These are phyloP conservation scores for Leistus spinibarbis DNA, from an alignment of 2,888 invertebrate species.

Conservation along the genomic window DNA sequence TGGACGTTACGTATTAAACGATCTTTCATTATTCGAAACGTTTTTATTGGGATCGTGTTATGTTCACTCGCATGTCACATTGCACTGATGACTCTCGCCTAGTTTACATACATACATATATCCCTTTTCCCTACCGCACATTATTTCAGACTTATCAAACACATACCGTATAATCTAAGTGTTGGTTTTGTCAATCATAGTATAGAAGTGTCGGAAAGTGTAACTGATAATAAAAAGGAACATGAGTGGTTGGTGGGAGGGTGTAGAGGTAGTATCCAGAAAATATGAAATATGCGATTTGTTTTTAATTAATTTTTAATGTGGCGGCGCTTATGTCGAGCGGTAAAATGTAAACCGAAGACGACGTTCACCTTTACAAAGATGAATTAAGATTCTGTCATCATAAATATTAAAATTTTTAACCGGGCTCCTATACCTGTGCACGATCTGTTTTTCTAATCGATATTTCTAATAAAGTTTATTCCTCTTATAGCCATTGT, in stretches of 20 bases:
- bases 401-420: constrained; percentile 36
- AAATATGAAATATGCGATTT: constrained; percentile 33
- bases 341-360: constrained; percentile 23
- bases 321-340: constrained; percentile 20
- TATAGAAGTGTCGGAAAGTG: background rate
- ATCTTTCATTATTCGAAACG: constrained; percentile 21
- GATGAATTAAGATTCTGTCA: constrained; percentile 33
- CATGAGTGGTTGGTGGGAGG: background rate
- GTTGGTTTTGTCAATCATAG: background rate
- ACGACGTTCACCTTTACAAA: background rate
- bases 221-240: background rate
- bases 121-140: too few relatives aligned
- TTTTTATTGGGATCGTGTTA: constrained; percentile 23
- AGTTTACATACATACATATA: background rate
- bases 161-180: too few relatives aligned
- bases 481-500: constrained; percentile 30
- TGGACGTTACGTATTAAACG: constrained; percentile 21
- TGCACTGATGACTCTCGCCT: too few relatives aligned
- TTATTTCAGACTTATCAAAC: too few relatives aligned
- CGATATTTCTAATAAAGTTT: constrained; percentile 38
- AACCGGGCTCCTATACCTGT: constrained; percentile 15
- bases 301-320: constrained; percentile 37
- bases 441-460: constrained; percentile 36
- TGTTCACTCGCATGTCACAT: background rate
- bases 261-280: background rate